Conservation (phyloP, 1,140 invertebrate genomes). For the Apis laboriosa region DNA sequence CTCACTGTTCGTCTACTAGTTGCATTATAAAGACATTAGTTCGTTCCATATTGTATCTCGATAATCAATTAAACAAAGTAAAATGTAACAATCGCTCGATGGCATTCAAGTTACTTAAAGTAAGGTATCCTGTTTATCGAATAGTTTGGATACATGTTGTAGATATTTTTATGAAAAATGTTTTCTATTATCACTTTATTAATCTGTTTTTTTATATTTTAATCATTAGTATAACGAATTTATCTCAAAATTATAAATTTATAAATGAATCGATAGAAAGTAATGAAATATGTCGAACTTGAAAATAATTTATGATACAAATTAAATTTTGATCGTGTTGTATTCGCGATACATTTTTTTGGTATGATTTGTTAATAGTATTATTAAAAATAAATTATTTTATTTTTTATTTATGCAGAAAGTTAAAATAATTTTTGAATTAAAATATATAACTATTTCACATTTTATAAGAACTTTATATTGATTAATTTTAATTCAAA, state of each 20-base stretch:
- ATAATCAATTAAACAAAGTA: conserved; percentile 63
- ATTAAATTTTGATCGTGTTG: not conserved
- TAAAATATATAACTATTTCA: not conserved
- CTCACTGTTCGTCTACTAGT: conserved; percentile 51
- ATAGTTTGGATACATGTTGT: conserved; percentile 27
- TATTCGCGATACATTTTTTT: conserved; percentile 14
- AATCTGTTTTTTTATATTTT: conserved; percentile 14
- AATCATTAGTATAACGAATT: not conserved
- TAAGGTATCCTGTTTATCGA: conserved; percentile 47
- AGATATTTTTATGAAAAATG: conserved; percentile 43
- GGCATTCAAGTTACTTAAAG: conserved; percentile 61
- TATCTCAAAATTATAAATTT: not conserved
- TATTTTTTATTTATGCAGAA: conserved; percentile 3
- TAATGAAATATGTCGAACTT: not conserved
- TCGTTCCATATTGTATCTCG: conserved; percentile 59
- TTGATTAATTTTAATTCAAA: not conserved
- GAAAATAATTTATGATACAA: conserved; percentile 17
- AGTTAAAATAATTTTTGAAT: not conserved
- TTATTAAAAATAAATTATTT: conserved; percentile 18
- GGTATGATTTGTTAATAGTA: not conserved
- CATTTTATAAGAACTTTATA: not conserved
- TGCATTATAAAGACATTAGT: conserved; percentile 51
- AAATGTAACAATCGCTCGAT: conserved; percentile 53
- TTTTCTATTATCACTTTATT: conserved; percentile 30
- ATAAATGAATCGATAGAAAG: conserved; percentile 5